Conservation (phyloP, 2,888 invertebrate species). For the Noctuana brunneofusca region DNA sequence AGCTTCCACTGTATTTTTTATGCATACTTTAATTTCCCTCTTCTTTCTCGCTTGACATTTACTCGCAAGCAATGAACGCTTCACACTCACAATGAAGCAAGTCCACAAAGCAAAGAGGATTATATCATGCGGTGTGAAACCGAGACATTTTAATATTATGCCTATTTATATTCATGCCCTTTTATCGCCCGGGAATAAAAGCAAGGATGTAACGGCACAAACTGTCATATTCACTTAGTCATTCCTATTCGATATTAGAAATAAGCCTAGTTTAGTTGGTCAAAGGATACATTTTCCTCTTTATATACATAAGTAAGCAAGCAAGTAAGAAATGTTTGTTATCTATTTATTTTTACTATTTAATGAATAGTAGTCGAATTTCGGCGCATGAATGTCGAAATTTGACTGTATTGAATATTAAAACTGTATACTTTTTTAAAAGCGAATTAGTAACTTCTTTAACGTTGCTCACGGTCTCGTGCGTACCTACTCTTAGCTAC, state of each 20-base stretch:
- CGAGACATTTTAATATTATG: constrained; percentile 75
- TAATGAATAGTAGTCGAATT: neutral
- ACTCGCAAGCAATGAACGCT: neutral
- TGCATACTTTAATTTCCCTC: neutral
- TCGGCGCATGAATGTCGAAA: neutral
- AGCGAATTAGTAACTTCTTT: no score
- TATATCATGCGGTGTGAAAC: constrained; percentile 66
- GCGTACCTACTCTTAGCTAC: no score
- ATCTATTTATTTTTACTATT: neutral
- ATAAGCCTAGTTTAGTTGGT: constrained; percentile 5
- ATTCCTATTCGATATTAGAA: constrained; percentile 49
- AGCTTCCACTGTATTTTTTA: no score
- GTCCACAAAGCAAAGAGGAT: constrained; percentile 73
- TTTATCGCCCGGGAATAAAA: constrained; percentile 62
- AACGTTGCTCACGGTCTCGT: no score
- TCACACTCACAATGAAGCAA: neutral
- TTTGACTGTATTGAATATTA: no score
- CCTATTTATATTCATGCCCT: constrained; percentile 78
- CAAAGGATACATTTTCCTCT: neutral
- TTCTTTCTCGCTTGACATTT: neutral
- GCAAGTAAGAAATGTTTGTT: neutral
- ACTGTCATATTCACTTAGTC: constrained; percentile 73
- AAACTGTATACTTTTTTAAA: no score
- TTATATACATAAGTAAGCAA: neutral
- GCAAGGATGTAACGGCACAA: constrained; percentile 65